Evolutionary conservation across 2,113 vertebrate genomes (phyloP), one percentile per base, ranked within the genome.

Genomic region (Elaphurus davidianus): DNA sequence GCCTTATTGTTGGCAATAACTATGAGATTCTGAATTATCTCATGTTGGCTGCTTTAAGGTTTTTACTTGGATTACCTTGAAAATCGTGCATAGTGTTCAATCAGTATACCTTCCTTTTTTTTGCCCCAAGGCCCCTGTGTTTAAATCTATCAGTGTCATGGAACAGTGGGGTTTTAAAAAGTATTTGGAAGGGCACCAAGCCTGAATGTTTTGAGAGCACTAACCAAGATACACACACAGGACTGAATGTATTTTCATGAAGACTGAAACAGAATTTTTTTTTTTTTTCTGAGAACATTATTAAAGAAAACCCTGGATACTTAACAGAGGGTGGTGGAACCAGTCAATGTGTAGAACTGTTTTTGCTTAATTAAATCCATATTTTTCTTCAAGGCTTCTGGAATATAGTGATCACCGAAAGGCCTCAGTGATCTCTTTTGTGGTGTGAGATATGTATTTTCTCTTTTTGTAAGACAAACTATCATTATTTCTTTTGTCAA

Each of bases 331-430:
- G 57, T 21, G n/a, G 87, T 84, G 9, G 43, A 84, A 64, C 17
- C 87, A 67, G 57, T 96, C 92, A 82, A 86, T 71, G 71, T 10
- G 12, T 30, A 87, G 87, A 92, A 6, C n/a, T 94, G 4, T 81
- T 97, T 97, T 96, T 94, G 64, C 62, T 91, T 95, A 97, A 92
- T 96, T 97, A 90, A 96, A 97, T 60, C 50, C 52, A 30, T 87
- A 64, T 87, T 50, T 97, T 50, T 79, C 92, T 30, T 23, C 74
- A 97, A 96, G 36, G 3, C 30, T 91, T 96, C 60, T 95, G 78
- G 97, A 97, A 64, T 85, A 64, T 1, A 67, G 71, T 25, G 76
- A 87, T 92, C 21, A 43, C 33, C 71, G 16, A 67, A 84, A 94
- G 43, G 3, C 23, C 10, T 14, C 43, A 16, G 19, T 2, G 6